A percentile compares a stretch with the other conserved stretches of the same genome.
Conservation (phyloP, 2,888 invertebrate species). For the Tiliacea citrago region DNA sequence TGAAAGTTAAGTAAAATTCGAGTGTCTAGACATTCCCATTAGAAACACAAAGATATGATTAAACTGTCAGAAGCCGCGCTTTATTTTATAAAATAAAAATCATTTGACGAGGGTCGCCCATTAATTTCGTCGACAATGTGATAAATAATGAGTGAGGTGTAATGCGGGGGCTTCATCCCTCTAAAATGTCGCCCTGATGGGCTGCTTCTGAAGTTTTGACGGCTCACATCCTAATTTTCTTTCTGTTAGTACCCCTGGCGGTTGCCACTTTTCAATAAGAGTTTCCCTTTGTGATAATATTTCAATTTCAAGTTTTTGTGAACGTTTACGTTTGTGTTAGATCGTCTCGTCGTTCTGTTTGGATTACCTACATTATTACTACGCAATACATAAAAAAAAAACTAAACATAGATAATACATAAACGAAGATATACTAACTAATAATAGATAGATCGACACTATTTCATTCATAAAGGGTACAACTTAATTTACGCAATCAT, state of each 20-base stretch:
- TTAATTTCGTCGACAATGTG: constrained; percentile 90
- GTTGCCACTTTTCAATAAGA: constrained; percentile 85
- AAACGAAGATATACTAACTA: too few relatives aligned
- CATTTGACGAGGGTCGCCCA: constrained; percentile 89
- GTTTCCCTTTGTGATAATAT: constrained; percentile 81
- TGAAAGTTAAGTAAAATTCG: constrained; percentile 25
- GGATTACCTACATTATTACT: not conserved
- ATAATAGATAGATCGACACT: too few relatives aligned
- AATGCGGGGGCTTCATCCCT: constrained; percentile 85
- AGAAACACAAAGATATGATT: constrained; percentile 87
- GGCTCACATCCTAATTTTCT: constrained; percentile 89
- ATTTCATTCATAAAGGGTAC: too few relatives aligned
- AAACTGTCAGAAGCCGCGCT: constrained; percentile 86
- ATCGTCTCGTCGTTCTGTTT: constrained; percentile 3
- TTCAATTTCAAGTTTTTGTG: constrained; percentile 76
- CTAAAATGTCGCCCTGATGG: constrained; percentile 81
- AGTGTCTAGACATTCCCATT: constrained; percentile 64
- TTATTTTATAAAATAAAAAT: constrained; percentile 89
- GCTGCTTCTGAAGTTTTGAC: constrained; percentile 90
- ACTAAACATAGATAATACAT: too few relatives aligned
- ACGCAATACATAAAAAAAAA: too few relatives aligned
- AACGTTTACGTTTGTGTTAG: constrained; percentile 31
- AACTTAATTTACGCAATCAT: too few relatives aligned
- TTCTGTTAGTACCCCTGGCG: constrained; percentile 80
- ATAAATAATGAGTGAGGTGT: constrained; percentile 90